These are phyloP conservation scores for Scaptomyza hsui DNA, from an alignment of 1,140 invertebrate species.

Conservation along the genomic window DNA sequence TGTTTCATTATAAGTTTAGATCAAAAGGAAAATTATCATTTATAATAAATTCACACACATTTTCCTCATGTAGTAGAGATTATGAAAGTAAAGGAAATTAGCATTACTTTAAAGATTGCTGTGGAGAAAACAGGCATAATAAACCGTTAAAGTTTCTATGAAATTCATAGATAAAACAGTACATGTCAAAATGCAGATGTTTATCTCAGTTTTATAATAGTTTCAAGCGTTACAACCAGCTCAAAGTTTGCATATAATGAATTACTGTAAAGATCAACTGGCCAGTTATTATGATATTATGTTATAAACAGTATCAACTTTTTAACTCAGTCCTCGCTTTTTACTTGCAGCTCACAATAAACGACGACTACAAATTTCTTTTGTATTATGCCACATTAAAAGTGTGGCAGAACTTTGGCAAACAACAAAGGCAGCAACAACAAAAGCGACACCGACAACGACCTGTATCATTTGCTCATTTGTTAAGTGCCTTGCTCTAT, in stretches of 20 bases:
- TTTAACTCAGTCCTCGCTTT: neutral
- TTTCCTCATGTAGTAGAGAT: neutral
- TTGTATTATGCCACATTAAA: conserved; percentile 62
- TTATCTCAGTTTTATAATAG: conserved; percentile 16
- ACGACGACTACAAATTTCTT: conserved; percentile 41
- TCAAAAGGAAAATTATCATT: no score
- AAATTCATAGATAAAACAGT: conserved; percentile 14
- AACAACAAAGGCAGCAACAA: conserved; percentile 7
- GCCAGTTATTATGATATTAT: conserved; percentile 9
- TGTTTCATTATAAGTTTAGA: no score
- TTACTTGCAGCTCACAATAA: conserved; percentile 44
- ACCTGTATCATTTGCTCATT: conserved; percentile 57
- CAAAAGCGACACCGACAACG: conserved; percentile 23
- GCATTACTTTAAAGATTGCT: neutral
- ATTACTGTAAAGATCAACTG: neutral
- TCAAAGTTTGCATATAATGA: conserved; percentile 4
- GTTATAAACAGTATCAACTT: neutral
- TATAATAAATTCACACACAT: no score
- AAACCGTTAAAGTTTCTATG: conserved; percentile 28
- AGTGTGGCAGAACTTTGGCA: conserved; percentile 75
- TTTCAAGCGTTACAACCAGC: conserved; percentile 15
- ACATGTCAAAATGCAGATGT: conserved; percentile 11
- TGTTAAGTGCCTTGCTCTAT: conserved; percentile 2
- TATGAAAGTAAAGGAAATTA: conserved; percentile 8
- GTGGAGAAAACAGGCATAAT: conserved; percentile 25